These are phyloP conservation scores for Catotricha subobsoleta DNA, from an alignment of 2,888 invertebrate species.

Conservation along the genomic window DNA sequence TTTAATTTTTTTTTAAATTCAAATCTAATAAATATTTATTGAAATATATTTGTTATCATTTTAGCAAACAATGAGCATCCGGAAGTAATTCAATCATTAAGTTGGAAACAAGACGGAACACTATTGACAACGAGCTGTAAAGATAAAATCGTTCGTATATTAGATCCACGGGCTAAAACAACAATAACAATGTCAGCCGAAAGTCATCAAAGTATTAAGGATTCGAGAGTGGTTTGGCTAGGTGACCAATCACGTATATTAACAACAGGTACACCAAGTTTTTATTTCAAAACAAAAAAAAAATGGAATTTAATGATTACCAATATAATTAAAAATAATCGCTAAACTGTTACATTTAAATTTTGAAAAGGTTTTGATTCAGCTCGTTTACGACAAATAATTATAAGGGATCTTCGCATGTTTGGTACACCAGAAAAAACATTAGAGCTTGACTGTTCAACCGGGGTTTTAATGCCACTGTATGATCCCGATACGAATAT, in stretches of 20 bases:
- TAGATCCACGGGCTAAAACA: conserved; percentile 56
- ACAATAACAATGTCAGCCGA: conserved; percentile 42
- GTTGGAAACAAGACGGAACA: conserved; percentile 76
- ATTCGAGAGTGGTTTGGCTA: conserved; percentile 80
- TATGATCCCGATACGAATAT: conserved; percentile 88
- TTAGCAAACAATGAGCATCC: conserved; percentile 54
- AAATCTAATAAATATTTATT: too few relatives aligned
- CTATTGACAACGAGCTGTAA: conserved; percentile 71
- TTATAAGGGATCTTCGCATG: conserved; percentile 72
- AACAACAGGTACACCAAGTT: conserved; percentile 45
- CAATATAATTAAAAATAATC: background rate
- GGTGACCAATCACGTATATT: conserved; percentile 68
- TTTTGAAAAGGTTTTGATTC: conserved; percentile 46
- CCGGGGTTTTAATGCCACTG: conserved; percentile 80
- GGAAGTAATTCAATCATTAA: conserved; percentile 75
- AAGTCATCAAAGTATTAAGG: conserved; percentile 81
- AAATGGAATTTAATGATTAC: background rate
- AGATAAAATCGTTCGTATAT: conserved; percentile 71
- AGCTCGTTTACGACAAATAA: conserved; percentile 70
- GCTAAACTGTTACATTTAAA: conserved; percentile 21
- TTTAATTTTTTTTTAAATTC: conserved; percentile 7
- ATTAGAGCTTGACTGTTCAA: conserved; percentile 66
- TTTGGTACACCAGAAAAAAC: conserved; percentile 59
- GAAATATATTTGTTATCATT: too few relatives aligned
- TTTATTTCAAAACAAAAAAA: conserved; percentile 13